A percentile compares a stretch with the other conserved stretches of the same genome.
phyloP scores from a whole-genome alignment of 2,888 invertebrate genomes.

The Cryptus viduatorius region DNA sequence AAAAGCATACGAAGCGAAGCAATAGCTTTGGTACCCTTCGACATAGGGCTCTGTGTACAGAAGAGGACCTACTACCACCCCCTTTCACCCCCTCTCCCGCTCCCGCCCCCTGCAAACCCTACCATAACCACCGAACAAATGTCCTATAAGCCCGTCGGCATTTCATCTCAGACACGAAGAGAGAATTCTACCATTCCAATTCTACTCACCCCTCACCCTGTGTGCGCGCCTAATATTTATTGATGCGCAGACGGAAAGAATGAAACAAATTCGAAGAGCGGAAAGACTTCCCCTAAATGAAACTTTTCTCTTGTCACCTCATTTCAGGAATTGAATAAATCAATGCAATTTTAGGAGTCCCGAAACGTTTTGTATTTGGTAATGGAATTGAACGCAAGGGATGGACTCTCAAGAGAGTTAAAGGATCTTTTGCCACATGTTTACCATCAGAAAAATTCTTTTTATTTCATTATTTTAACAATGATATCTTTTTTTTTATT shows the following conservation, averaged over 20 bases:
- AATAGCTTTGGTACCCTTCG: constrained; percentile 50
- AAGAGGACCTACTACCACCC: constrained; percentile 47
- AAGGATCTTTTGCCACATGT: neutral
- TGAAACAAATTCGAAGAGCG: neutral
- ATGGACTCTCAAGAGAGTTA: neutral
- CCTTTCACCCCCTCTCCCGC: constrained; percentile 35
- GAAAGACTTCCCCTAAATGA: neutral
- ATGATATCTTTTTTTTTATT: no score
- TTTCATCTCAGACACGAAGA: constrained; percentile 25
- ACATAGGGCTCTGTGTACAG: constrained; percentile 10
- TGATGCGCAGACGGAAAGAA: neutral
- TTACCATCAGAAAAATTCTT: no score
- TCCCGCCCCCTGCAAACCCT: constrained; percentile 32
- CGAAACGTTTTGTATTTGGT: neutral
- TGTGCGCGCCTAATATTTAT: constrained; percentile 6
- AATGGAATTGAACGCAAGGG: neutral
- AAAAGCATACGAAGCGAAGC: constrained; percentile 38
- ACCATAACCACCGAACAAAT: constrained; percentile 32
- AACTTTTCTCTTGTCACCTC: constrained; percentile 39
- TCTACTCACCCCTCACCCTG: constrained; percentile 34
- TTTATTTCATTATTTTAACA: no score
- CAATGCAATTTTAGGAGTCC: neutral
- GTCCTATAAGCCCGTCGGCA: constrained; percentile 43
- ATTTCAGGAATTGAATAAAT: constrained; percentile 18
- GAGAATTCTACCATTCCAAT: constrained; percentile 18